Base-by-base conservation (phyloP, 2,113 vertebrate genomes). In the Callipepla californica region DNA sequence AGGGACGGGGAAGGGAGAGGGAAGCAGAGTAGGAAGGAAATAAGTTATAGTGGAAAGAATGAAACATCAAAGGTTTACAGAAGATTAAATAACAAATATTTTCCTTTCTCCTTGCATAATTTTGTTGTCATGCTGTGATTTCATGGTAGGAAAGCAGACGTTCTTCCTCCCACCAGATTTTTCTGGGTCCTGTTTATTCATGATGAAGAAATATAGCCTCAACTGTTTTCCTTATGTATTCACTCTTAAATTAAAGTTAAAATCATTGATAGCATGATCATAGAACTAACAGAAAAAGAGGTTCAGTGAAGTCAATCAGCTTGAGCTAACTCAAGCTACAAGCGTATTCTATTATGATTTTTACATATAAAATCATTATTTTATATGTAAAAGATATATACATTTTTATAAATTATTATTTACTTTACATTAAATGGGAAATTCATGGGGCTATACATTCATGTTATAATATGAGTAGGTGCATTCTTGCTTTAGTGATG, bases 71-170 rank as follows among this genome's bases (percentile, higher is more conserved):
- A 30, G 23, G 53, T 90, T 73, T n/a, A 65, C 26, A 61, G 2
- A 57, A 44, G 5, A 3, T 69, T 91, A 87, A 85, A 53, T 67
- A 68, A 44, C 90, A 86, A 86, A 82, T 67, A 59, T 28, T 15
- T 74, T 83, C 6, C 62, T 80, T 90, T 70, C n/a, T 65, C n/a
- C 42, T 90, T 66, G 18, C 13, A 42, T 45, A 65, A 14, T 68
- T 94, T 92, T 91, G 28, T 90, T 90, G 13, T 84, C 26, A 69
- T 81, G 30, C 23, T 5, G 62, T 68, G 48, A 65, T 87, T 90
- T 38, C 5, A 8, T 57, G 11, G 80, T 84, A 90, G n/a, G 17
- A 42, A 89, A 93, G 36, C 4, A 69, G 44, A 57, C 4, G 53
- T n/a, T 83, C 61, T 18, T 30, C 44, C 83, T 70, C 23, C 23